Evolutionary conservation across 2,888 invertebrate species (phyloP), one percentile per base, ranked within the genome.

Genomic region (Tipula helvola): DNA sequence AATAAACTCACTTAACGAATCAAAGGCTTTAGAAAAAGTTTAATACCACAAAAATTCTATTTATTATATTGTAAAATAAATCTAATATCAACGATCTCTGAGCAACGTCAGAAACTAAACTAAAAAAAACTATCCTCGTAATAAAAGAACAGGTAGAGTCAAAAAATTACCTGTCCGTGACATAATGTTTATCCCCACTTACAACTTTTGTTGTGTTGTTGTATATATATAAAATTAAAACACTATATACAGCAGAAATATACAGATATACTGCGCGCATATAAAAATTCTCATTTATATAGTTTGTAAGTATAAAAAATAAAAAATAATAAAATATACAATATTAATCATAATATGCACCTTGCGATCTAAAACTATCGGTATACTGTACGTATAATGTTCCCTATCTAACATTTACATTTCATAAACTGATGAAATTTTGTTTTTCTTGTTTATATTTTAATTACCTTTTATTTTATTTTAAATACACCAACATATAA

Each of bases 141-240:
- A 84, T 84, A 39, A 36, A 41, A 84, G 84, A 84, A 84, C 84
- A 84, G 84, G 84, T 84, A 84, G 41, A 84, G 84, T 84, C 39
- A 84, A 84, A 84, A 83, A 84, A 85, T 85, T 85, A 85, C 85
- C 85, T 85, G 85, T 85, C 85, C 85, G 85, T 85, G 85, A 85
- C 85, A 85, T 85, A 85, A 85, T 85, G 44, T 85, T 85, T 85
- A 85, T 85, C 85, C 85, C 85, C 42, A 85, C 84, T 83, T 83
- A 13, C n/a, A 52, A 52, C 28, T 71, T 28, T 71, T 71, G 28
- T 71, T 71, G 71, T 71, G 71, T 71, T 71, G 28, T 71, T 71
- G n/a, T 71, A 71, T 71, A 28, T 71, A 71, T 71, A 71, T 28
- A 57, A 2, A 71, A 57, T 52, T 16, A 12, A 47, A 47, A 47